Percentiles rank a stretch among this genome's conserved stretches.
phyloP scores from a whole-genome alignment of 2,888 invertebrate species.

The Acleris holmiana region DNA sequence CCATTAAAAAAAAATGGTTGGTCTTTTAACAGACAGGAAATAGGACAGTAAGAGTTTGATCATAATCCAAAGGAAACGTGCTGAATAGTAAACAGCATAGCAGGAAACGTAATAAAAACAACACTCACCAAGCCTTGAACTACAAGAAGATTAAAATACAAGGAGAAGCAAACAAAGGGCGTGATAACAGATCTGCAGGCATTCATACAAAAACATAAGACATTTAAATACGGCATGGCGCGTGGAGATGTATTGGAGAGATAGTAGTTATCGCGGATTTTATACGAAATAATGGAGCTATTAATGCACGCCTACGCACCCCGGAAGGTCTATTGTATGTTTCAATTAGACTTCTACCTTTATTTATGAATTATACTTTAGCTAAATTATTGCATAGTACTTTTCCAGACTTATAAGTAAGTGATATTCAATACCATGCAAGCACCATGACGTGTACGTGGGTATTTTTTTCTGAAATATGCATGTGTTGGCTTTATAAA shows the following conservation, averaged over 20 bases:
- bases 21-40: conserved; percentile 14
- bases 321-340: conserved; percentile 48
- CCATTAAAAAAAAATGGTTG: too few relatives aligned
- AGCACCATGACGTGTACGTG: too few relatives aligned
- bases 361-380: too few relatives aligned
- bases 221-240: conserved; percentile 67
- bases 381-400: too few relatives aligned
- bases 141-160: conserved; percentile 43
- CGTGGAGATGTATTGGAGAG: conserved; percentile 64
- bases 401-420: too few relatives aligned
- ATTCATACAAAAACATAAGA: conserved; percentile 67
- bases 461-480: too few relatives aligned
- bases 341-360: too few relatives aligned
- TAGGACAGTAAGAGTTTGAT: conserved; percentile 16
- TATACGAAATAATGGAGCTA: conserved; percentile 69
- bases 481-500: too few relatives aligned
- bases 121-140: conserved; percentile 43
- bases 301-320: conserved; percentile 59
- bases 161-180: conserved; percentile 44
- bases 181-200: conserved; percentile 62
- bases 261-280: conserved; percentile 60
- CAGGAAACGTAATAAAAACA: conserved; percentile 34
- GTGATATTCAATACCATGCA: too few relatives aligned
- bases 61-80: conserved; percentile 23
- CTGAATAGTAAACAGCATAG: conserved; percentile 26